Percentiles rank a stretch among this genome's conserved stretches.
phyloP scores from a whole-genome alignment of 2,888 invertebrate species.

The Boloria selene region DNA sequence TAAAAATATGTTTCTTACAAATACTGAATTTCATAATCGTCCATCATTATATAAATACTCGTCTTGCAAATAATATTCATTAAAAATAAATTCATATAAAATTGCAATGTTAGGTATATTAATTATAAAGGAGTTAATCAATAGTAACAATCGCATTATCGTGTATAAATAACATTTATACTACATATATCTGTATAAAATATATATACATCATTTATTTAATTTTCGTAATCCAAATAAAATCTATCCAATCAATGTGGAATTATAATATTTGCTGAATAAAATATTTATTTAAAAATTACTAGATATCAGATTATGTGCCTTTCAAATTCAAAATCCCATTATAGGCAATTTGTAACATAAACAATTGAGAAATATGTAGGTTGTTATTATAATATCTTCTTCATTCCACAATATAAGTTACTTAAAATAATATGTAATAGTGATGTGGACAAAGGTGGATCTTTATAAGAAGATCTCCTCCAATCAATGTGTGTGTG shows the following conservation, averaged over 20 bases:
- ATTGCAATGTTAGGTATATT: slow-evolving; percentile 1
- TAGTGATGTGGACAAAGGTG: no score
- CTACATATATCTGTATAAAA: not conserved
- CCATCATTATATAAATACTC: slow-evolving; percentile 1
- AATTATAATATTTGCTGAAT: not conserved
- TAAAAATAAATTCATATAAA: slow-evolving; percentile 15
- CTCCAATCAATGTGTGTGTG: no score
- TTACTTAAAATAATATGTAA: no score
- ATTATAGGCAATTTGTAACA: no score
- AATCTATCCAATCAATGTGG: no score
- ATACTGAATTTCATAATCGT: slow-evolving; percentile 8
- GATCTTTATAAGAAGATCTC: no score
- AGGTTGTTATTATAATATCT: no score
- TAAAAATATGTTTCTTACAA: no score
- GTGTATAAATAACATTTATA: slow-evolving; percentile 8
- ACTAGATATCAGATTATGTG: not conserved
- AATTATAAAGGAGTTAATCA: slow-evolving; percentile 5
- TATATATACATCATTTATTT: no score
- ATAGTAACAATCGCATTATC: slow-evolving; percentile 6
- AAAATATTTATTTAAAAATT: not conserved
- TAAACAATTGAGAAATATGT: no score
- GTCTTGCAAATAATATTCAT: slow-evolving; percentile 9
- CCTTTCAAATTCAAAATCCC: no score
- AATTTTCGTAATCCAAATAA: no score
- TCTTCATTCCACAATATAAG: not conserved